These are phyloP conservation scores for Phyllostomus hastatus DNA, from an alignment of 2,113 vertebrate genomes.

Conservation along the genomic window DNA sequence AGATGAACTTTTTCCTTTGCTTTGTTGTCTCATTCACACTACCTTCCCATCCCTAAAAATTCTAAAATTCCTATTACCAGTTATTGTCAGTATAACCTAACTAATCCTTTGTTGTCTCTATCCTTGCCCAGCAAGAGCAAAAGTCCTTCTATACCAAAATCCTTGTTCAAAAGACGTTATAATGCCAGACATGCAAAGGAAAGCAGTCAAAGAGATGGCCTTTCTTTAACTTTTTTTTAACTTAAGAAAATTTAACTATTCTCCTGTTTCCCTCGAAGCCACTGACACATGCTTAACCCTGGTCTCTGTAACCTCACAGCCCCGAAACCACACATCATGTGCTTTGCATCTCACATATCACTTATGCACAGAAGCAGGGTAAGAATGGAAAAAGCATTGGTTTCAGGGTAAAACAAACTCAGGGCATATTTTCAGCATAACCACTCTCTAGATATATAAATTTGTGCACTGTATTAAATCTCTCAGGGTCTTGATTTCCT, in stretches of 20 bases:
- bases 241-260: background rate
- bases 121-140: background rate
- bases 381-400: background rate
- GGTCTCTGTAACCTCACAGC: slow-evolving; percentile 23
- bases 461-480: background rate
- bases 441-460: background rate
- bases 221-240: background rate
- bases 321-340: slow-evolving; percentile 43
- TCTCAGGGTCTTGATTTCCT: background rate
- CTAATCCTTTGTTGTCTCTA: background rate
- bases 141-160: background rate
- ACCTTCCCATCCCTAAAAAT: background rate
- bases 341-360: slow-evolving; percentile 18
- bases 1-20: background rate
- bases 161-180: background rate
- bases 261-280: slow-evolving; percentile 46
- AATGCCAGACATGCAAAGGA: background rate
- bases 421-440: background rate
- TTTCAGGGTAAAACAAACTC: slow-evolving; percentile 16
- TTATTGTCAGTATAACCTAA: background rate
- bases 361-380: background rate
- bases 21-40: background rate
- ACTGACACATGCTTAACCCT: slow-evolving; percentile 32
- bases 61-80: background rate
- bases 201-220: background rate